phyloP scores from a whole-genome alignment of 2,888 invertebrate genomes.

The Parnassius mnemosyne region DNA sequence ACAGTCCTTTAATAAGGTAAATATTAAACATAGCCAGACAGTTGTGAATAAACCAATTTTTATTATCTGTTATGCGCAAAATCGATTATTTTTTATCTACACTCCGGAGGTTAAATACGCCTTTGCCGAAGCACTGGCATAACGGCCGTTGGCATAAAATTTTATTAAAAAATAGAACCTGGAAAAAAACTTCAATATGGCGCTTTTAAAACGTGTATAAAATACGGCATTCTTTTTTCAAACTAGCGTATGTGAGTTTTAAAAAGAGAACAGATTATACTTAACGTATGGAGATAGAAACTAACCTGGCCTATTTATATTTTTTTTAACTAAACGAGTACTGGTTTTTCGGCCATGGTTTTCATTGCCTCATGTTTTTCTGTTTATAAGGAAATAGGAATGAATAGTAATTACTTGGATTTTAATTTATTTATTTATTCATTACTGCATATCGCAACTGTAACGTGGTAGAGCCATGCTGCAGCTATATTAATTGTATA shows the following conservation, averaged over 20 bases:
- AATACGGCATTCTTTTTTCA: constrained; percentile 19
- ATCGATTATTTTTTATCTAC: constrained; percentile 15
- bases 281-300: constrained; percentile 9
- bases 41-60: constrained; percentile 10
- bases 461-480: too few relatives aligned
- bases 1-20: too few relatives aligned
- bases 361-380: too few relatives aligned
- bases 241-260: constrained; percentile 16
- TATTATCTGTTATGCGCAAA: constrained; percentile 8
- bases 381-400: too few relatives aligned
- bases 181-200: neutral
- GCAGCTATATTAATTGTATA: too few relatives aligned
- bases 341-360: constrained; percentile 1
- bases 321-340: constrained; percentile 9
- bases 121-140: constrained; percentile 20
- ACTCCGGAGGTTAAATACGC: constrained; percentile 22
- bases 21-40: too few relatives aligned
- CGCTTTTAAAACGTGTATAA: constrained; percentile 12
- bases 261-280: constrained; percentile 15
- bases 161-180: constrained; percentile 21
- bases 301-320: constrained; percentile 5
- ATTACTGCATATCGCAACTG: too few relatives aligned
- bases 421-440: too few relatives aligned
- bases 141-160: constrained; percentile 20
- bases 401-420: too few relatives aligned